A percentile compares a stretch with the other conserved stretches of the same genome.
phyloP scores from a whole-genome alignment of 2,888 invertebrate species.

The Drosophila tripunctata region DNA sequence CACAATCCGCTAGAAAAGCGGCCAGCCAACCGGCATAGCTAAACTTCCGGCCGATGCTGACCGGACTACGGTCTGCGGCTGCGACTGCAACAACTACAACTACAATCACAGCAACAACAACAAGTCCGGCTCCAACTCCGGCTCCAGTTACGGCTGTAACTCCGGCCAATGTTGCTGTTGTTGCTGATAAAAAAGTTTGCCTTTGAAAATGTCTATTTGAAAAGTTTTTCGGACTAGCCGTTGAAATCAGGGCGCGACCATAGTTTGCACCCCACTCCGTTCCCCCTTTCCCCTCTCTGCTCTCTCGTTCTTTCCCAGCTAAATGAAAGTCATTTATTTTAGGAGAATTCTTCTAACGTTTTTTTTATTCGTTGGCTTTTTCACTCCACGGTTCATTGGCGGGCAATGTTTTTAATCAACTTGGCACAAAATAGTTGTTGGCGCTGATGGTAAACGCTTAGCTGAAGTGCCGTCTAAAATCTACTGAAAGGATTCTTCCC shows the following conservation, averaged over 20 bases:
- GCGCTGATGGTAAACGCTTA: conserved; percentile 39
- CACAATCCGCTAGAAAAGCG: conserved; percentile 61
- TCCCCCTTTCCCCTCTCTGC: conserved; percentile 14
- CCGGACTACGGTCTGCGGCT: conserved; percentile 43
- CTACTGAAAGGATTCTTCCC: conserved; percentile 35
- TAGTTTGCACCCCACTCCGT: conserved; percentile 54
- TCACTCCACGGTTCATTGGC: conserved; percentile 58
- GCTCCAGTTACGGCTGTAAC: conserved; percentile 7
- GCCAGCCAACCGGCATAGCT: conserved; percentile 67
- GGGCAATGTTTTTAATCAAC: conserved; percentile 74
- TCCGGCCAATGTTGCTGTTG: conserved; percentile 32
- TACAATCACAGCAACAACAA: too few relatives aligned
- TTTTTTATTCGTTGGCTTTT: conserved; percentile 16
- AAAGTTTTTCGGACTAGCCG: conserved; percentile 60
- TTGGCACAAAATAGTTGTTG: conserved; percentile 68
- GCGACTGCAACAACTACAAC: conserved; percentile 48
- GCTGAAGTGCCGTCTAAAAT: conserved; percentile 54
- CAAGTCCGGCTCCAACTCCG: conserved; percentile 7
- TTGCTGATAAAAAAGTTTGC: conserved; percentile 78
- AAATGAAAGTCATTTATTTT: conserved; percentile 80
- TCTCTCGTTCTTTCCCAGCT: conserved; percentile 15
- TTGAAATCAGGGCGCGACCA: conserved; percentile 41
- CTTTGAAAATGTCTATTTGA: conserved; percentile 80
- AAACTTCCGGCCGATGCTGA: conserved; percentile 73
- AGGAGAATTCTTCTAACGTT: neutral